Evolutionary conservation across 2,113 vertebrate species (phyloP), one percentile per base, ranked within the genome.

Genomic region (Tapirus terrestris): DNA sequence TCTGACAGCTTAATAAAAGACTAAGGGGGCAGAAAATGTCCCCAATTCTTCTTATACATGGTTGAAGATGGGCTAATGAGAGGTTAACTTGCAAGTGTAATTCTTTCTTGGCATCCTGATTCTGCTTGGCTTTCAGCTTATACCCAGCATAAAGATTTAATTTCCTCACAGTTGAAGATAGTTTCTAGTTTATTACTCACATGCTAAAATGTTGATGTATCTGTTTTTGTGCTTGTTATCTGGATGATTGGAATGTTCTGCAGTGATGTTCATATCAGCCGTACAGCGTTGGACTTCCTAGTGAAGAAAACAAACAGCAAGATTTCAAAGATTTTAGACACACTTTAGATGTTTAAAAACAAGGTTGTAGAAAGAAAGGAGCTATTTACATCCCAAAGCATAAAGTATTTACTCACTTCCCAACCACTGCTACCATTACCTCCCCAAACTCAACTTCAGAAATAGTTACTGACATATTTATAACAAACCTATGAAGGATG

Each of bases 171-270:
- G 87, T 21, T 43, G 63, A 94, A 92, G 91, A 60, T 5, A 58
- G 29, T 87, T 89, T 65, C 31, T 61, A 53, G 43, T 80, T 94
- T 88, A 98, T 93, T 97, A 99, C 99, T 99, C 98, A 99, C 99
- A 99, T 98, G 99, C 99, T 97, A 99, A 99, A 96, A 99, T 99
- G 99, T 99, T 99, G 99, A 99, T 99, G 98, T 99, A 99, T 99
- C 99, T 99, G 99, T 99, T 99, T 99, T 99, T 99, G 99, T 99
- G 99, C 99, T 99, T 99, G 99, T 99, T 99, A 98, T 99, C 99
- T 0, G 99, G 99, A 97, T 99, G 99, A 98, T 99, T 99, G 98
- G 99, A 99, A 98, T 99, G 99, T 98, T 99, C 99, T n/a, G 99
- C 99, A 20, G 99, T 99, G 98, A 99, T 99, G 99, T 99, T 99